Evolutionary conservation across 2,113 vertebrate genomes (phyloP).

Genomic region (Dicrurus megarhynchus): DNA sequence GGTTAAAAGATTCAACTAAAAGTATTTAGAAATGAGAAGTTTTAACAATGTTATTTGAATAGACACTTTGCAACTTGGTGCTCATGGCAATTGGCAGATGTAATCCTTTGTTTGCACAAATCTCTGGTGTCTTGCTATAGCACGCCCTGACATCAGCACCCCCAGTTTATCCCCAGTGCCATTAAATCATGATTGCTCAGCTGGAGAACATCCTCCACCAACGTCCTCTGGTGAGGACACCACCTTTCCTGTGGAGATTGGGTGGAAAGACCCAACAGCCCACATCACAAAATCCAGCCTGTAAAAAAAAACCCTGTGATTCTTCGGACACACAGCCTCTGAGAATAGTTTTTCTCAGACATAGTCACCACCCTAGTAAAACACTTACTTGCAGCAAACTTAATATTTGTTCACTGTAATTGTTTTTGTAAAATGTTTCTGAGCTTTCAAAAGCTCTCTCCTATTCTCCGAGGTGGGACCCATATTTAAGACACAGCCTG

Average conservation of each 20-base stretch:
- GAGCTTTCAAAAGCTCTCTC: neutral
- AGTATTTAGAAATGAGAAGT: neutral
- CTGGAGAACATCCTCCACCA: neutral
- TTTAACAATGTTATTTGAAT: neutral
- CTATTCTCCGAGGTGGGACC: neutral
- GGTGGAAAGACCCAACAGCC: neutral
- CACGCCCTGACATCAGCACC: neutral
- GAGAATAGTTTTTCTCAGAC: neutral
- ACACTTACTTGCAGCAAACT: neutral
- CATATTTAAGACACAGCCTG: neutral
- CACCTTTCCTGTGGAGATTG: neutral
- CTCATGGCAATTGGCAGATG: neutral
- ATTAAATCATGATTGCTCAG: neutral
- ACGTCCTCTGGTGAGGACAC: neutral
- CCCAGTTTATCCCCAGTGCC: neutral
- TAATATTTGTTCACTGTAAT: neutral
- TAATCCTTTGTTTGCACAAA: neutral
- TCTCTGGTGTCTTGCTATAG: neutral
- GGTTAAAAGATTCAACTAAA: neutral
- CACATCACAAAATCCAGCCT: neutral
- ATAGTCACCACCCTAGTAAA: neutral
- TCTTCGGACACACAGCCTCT: neutral
- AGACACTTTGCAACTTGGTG: neutral
- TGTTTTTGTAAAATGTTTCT: neutral
- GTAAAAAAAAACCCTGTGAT: neutral